Base-by-base conservation (phyloP, 2,113 vertebrate genomes). In the Haemorhous mexicanus region DNA sequence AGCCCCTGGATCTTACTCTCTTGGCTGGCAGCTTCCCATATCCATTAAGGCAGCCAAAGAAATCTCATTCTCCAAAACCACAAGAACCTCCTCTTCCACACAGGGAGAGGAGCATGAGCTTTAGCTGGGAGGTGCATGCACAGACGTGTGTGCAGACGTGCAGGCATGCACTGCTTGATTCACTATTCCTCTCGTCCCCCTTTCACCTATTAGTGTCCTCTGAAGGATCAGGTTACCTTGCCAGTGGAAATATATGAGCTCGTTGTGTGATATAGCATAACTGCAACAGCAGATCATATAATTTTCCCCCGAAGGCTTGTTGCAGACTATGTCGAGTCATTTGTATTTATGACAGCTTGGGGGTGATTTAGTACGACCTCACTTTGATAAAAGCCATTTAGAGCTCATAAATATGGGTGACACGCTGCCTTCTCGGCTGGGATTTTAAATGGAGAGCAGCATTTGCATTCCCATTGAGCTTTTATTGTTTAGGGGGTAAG, bases 311-410 rank as follows among this genome's bases (percentile, higher is more conserved):
- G 59, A 97, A 97, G 98, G 97, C 97, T 98, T 97, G 97, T 98
- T 98, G 96, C 97, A 95, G 96, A 96, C 96, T 95, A 80, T 96
- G 97, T 98, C 35, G 68, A 98, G 97, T 97, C 97, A 97, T 98
- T 98, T 98, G 96, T 98, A 98, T 97, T 98, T 97, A 97, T 98
- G 97, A 98, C 97, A 97, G 96, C 97, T 96, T 59, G 27, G 94
- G 95, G 84, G 80, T 98, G 97, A 98, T 98, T 98, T 98, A 98
- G 93, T 94, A 91, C 13, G 83, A 97, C 97, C 97, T 98, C 97
- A 96, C 96, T 98, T 98, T 97, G 97, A 98, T 98, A 97, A 98
- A 98, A 98, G 95, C 96, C 97, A 98, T 98, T 98, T 98, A 97
- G 95, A 97, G 97, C 97, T 98, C 97, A 97, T 97, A 98, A 97